These are phyloP conservation scores for Cerceris rybyensis DNA, from an alignment of 2,888 invertebrate genomes.

Conservation along the genomic window DNA sequence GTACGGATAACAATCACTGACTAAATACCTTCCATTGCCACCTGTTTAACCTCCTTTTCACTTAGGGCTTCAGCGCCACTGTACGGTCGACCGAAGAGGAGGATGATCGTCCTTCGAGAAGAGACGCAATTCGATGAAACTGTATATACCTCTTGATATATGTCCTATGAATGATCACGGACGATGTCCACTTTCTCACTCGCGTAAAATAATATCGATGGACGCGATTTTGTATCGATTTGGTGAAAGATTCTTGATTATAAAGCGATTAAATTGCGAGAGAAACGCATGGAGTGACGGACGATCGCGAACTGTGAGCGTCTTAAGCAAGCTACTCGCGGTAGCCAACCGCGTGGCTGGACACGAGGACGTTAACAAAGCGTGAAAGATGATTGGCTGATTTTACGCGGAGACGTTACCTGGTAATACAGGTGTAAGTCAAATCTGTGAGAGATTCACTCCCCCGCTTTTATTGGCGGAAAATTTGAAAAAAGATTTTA, in stretches of 20 bases:
- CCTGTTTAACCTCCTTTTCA: no score
- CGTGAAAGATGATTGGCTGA: slow-evolving; percentile 64
- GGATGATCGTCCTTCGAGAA: no score
- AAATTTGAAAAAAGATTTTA: not conserved
- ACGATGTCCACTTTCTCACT: not conserved
- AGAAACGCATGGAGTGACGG: slow-evolving; percentile 11
- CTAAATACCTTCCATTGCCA: no score
- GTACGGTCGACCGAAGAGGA: no score
- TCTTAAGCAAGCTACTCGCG: slow-evolving; percentile 43
- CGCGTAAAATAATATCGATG: not conserved
- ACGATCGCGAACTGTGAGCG: slow-evolving; percentile 58
- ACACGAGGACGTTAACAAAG: slow-evolving; percentile 59
- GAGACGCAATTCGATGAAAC: no score
- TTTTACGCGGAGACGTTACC: slow-evolving; percentile 61
- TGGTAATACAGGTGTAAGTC: slow-evolving; percentile 55
- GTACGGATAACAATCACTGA: no score
- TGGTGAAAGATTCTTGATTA: not conserved
- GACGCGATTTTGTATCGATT: not conserved
- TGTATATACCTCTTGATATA: no score
- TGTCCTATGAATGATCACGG: not conserved
- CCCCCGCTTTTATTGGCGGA: not conserved
- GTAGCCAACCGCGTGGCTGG: slow-evolving; percentile 46
- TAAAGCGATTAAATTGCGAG: slow-evolving; percentile 9
- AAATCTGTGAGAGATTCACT: slow-evolving; percentile 3
- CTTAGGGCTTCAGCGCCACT: no score